These are phyloP conservation scores for Cichlasoma orientale DNA, from an alignment of 2,797 vertebrate genomes.

Conservation along the genomic window DNA sequence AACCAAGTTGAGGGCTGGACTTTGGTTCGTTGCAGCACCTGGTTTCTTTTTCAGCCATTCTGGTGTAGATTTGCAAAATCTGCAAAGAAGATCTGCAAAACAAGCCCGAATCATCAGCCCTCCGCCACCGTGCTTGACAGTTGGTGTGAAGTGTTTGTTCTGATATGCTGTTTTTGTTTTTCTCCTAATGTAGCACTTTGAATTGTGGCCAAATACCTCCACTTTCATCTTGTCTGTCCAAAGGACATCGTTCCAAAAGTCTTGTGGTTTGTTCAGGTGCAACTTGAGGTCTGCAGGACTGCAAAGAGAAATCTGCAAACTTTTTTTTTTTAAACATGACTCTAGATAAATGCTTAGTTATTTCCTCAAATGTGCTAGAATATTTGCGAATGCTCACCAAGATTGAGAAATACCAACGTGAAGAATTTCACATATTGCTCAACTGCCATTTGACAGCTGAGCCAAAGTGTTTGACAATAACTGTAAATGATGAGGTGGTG, in stretches of 20 bases:
- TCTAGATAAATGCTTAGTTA: background rate
- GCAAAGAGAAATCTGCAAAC: background rate
- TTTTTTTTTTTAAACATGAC: background rate
- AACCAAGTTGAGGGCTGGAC: background rate
- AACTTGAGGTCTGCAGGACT: background rate
- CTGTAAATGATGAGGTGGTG: background rate
- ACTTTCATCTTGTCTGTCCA: background rate
- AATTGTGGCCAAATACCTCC: background rate
- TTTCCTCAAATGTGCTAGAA: background rate
- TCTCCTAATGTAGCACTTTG: background rate
- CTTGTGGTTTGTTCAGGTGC: background rate
- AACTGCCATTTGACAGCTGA: background rate
- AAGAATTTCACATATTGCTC: background rate
- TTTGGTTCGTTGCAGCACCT: background rate
- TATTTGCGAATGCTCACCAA: background rate
- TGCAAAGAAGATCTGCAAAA: background rate
- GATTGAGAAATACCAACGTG: background rate
- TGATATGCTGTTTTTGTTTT: background rate
- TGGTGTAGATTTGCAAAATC: background rate
- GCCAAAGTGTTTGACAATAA: background rate
- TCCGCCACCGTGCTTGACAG: background rate
- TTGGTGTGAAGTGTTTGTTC: background rate
- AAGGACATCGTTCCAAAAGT: background rate
- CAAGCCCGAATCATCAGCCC: background rate
- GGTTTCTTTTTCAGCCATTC: background rate